Base-by-base conservation (phyloP, 2,888 invertebrate genomes). In the Drosophila tanythrix region DNA sequence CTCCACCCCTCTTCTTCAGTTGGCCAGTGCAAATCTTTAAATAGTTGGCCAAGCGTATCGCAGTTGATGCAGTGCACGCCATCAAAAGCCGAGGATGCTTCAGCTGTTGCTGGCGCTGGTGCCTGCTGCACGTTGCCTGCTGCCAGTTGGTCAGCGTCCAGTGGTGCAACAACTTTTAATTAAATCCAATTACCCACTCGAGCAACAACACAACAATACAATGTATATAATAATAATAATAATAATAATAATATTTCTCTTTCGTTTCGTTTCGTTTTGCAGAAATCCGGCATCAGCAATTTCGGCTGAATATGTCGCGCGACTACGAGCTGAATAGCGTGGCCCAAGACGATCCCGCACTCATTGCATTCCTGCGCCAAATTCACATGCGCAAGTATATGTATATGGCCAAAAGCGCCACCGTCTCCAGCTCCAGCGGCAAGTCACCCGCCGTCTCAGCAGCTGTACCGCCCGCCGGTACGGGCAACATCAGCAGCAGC, bases 241-340 rank as follows among this genome's bases (percentile, higher is more conserved):
- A 18, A 6, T 67, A 61, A 10, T 43, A 25, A 33, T 55, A 3
- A 10, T 52, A n/a, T 13, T 10, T 43, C n/a, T 55, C 1, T 58
- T 11, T 21, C n/a, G 11, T 31, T 43, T n/a, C 27, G 27, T 36
- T 25, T 70, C 21, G 25, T 8, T 46, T 72, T 76, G 25, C 91
- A 96, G 96, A 96, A 10, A 94, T 96, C 81, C 95, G 95, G 72
- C 96, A 96, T 73, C 96, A 96, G 91, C 96, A 96, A 92, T 97
- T 97, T 93, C 95, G 96, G 43, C 94, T 96, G 79, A 97, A 96
- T 93, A 96, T 97, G 96, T 96, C 96, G 57, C 95, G 95, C 77
- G 97, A 97, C 92, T 95, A 96, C 92, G 96, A 97, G 91, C 94
- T 97, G 81, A 94, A 95, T 38, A 94, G 95, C 89, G 96, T 97